phyloP scores from a whole-genome alignment of 2,113 vertebrate genomes.

The Eolophus roseicapilla region DNA sequence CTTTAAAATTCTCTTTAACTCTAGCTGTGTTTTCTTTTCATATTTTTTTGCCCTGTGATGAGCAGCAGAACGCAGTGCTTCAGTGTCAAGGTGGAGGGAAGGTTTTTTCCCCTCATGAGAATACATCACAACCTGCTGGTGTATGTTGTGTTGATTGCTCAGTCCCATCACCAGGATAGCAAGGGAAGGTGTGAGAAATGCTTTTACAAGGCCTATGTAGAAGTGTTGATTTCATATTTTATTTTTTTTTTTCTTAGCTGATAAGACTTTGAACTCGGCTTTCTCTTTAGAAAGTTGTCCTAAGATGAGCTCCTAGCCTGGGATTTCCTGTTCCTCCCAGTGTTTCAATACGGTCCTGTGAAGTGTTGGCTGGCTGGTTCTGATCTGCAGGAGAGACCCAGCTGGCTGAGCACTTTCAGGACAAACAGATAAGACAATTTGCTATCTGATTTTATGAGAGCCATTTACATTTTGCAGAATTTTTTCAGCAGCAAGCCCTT shows the following conservation, averaged over 20 bases:
- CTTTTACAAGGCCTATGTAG: not conserved
- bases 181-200: not conserved
- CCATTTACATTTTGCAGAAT: slow-evolving; percentile 32
- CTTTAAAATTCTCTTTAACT: not conserved
- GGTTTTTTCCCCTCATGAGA: not conserved
- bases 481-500: slow-evolving; percentile 25
- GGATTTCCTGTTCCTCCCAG: not conserved
- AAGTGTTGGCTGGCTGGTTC: not conserved
- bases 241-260: not conserved
- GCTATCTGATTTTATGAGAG: slow-evolving; percentile 35
- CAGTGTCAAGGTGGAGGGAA: not conserved
- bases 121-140: not conserved
- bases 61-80: not conserved
- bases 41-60: not conserved
- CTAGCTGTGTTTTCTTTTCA: not conserved
- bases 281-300: not conserved
- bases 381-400: not conserved
- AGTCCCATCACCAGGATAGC: not conserved
- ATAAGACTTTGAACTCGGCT: not conserved
- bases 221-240: not conserved
- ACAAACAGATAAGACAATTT: slow-evolving; percentile 57
- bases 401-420: slow-evolving; percentile 22
- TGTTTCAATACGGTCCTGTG: accelerated
- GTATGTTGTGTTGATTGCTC: not conserved
- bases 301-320: not conserved